Conservation (phyloP, 2,113 vertebrate species). For the Bambusicola thoracicus region DNA sequence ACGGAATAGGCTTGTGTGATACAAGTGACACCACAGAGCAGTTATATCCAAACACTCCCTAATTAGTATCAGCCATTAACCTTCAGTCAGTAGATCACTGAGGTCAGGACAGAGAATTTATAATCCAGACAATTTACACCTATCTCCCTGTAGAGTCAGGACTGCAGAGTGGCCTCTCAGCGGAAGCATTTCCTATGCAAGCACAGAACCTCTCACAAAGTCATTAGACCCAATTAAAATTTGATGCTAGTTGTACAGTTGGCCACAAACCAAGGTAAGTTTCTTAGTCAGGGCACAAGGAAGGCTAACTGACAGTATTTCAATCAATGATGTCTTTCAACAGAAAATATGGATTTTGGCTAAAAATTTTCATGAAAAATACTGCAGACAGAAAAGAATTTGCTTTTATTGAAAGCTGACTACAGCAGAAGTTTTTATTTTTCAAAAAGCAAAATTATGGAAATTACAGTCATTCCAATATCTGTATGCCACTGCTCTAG, state of each 20-base stretch:
- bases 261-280: neutral
- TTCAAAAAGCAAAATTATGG: neutral
- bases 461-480: neutral
- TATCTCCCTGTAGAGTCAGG: accelerated
- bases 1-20: neutral
- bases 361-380: neutral
- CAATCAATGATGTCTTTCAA: neutral
- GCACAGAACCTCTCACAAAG: neutral
- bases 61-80: neutral
- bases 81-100: neutral
- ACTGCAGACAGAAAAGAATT: neutral
- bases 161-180: neutral
- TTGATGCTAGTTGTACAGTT: neutral
- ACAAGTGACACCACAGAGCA: neutral
- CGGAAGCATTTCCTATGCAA: neutral
- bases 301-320: neutral
- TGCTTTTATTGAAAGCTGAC: neutral
- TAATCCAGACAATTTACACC: neutral
- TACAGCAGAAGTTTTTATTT: neutral
- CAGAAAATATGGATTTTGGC: neutral
- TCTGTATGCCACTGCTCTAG: neutral
- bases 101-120: neutral
- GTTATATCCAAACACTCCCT: neutral
- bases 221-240: neutral
- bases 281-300: neutral